Evolutionary conservation across 2,113 vertebrate genomes (phyloP), one percentile per base, ranked within the genome.

Genomic region (Epinephelus cyanopodus): DNA sequence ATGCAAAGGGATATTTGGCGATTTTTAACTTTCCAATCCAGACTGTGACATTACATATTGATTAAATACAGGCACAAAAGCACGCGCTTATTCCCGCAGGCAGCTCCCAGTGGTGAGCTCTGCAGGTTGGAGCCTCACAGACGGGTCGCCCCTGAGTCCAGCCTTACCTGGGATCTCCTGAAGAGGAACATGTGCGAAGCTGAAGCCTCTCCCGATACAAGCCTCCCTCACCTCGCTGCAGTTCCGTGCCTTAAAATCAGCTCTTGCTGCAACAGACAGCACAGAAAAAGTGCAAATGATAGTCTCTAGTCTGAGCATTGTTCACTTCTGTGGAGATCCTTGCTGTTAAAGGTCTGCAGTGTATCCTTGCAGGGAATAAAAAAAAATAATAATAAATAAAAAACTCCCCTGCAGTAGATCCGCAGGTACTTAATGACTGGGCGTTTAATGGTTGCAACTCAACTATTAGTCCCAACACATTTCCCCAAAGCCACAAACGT

Each of bases 111-210:
- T 6, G 11, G 17, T 14, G 5, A n/a, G 0, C 56, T 37, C 9
- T 37, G 50, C 74, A 63, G 62, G 65, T 71, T 19, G 29, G 23
- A n/a, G 25, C 5, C 39, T 52, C 1, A 37, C 17, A 25, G 60
- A 33, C 27, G 1, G 63, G 42, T 61, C 11, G 56, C 69, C 50
- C 29, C 53, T 60, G 6, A 11, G 81, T 69, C 33, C 29, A 73
- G n/a, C 60, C 95, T 95, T 96, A 99, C 98, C 98, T 97, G 97
- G 94, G 89, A 97, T 97, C 93, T 98, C 96, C 93, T 97, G 97
- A 48, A 94, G 96, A 77, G 98, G 97, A 78, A 97, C 95, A 90
- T 95, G 95, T 89, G 91, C 85, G 90, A 97, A 93, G 95, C 96
- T 97, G 96, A 98, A 98, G 83, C 97, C 97, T 92, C 95, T 97